Percentiles rank a stretch among this genome's conserved stretches.
Evolutionary conservation across 2,113 vertebrate genomes (phyloP).

Genomic region (Phalacrocorax pelagicus): DNA sequence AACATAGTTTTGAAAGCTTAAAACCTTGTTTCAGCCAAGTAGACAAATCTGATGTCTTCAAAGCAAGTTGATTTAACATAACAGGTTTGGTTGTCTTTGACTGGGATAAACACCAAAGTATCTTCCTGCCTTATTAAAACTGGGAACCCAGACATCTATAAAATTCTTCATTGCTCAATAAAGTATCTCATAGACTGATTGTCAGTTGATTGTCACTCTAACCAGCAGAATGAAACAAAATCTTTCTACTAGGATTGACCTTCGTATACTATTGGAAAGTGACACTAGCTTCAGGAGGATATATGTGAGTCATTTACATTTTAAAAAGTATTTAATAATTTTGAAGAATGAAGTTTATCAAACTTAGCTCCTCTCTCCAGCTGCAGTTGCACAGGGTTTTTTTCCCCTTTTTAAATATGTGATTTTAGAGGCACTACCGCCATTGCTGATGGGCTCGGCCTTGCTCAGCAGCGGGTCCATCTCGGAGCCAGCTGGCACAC

Average conservation of each 20-base stretch:
- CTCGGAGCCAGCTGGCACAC: background rate
- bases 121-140: background rate
- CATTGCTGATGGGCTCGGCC: background rate
- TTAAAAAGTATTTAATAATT: background rate
- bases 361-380: background rate
- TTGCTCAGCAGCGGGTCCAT: fast-evolving
- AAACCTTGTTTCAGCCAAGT: background rate
- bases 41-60: background rate
- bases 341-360: background rate
- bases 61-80: background rate
- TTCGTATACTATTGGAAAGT: background rate
- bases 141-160: background rate
- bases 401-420: too few relatives aligned
- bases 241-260: background rate
- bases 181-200: background rate
- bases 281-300: background rate
- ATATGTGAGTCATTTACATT: background rate
- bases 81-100: background rate
- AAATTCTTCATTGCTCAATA: background rate
- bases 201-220: background rate
- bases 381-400: background rate
- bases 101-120: background rate
- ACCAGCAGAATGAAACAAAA: background rate
- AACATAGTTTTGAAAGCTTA: background rate
- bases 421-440: background rate